A percentile compares a stretch with the other conserved stretches of the same genome.
Conservation (phyloP, 2,113 vertebrate species). For the Uria aalge region DNA sequence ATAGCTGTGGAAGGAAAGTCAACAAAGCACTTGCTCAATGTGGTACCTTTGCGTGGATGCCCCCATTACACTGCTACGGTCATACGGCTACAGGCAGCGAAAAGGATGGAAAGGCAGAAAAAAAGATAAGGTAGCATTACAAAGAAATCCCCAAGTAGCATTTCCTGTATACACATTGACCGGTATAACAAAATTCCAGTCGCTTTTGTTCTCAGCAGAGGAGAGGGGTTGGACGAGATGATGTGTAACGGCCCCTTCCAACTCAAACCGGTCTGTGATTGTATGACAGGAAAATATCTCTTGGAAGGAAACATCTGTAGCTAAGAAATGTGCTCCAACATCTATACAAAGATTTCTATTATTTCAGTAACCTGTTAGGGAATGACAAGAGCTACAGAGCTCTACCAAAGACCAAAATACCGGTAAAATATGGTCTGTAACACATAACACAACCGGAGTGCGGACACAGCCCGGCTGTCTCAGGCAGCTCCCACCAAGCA, state of each 20-base stretch:
- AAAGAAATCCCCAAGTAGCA: background rate
- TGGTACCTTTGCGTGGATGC: background rate
- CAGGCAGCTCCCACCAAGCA: background rate
- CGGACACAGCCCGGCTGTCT: background rate
- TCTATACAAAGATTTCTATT: background rate
- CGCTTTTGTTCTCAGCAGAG: conserved; percentile 36
- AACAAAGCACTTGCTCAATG: background rate
- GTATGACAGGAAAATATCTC: conserved; percentile 52
- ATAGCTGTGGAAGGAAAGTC: background rate
- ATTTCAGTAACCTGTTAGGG: background rate
- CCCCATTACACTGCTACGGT: background rate
- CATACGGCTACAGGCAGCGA: background rate
- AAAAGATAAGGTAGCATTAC: too few species aligned
- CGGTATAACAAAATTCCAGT: background rate
- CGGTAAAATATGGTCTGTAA: rapidly evolving
- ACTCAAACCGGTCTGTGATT: background rate
- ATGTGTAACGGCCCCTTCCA: background rate
- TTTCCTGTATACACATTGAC: background rate
- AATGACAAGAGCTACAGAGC: background rate
- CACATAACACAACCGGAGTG: rapidly evolving
- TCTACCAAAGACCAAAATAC: background rate
- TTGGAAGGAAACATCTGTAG: conserved; percentile 71
- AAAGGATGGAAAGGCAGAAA: background rate
- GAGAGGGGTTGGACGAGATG: background rate
- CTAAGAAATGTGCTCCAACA: background rate